Conservation (phyloP, 2,113 vertebrate species). For the Gasterosteus aculeatus region DNA sequence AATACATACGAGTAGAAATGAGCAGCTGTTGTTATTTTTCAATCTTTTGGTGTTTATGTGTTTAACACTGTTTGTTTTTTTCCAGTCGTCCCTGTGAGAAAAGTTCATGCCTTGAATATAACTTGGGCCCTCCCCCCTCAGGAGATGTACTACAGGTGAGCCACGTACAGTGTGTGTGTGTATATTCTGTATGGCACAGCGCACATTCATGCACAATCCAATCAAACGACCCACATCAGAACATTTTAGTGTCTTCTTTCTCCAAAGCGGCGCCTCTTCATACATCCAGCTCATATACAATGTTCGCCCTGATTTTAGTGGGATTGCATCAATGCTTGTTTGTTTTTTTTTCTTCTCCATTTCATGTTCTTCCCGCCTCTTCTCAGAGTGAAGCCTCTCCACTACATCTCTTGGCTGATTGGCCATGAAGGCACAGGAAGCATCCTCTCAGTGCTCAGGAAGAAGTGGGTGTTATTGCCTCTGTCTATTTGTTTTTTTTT, state of each 20-base stretch:
- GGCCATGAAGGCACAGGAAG: constrained; percentile 98
- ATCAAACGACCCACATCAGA: background rate
- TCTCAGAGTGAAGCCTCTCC: constrained; percentile 93
- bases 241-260: constrained; percentile 17
- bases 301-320: constrained; percentile 32
- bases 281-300: constrained; percentile 30
- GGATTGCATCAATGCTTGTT: constrained; percentile 38
- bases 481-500: constrained; percentile 56
- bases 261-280: constrained; percentile 72
- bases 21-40: background rate
- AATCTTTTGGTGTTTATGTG: background rate
- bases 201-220: background rate
- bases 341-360: constrained; percentile 39
- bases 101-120: constrained; percentile 92
- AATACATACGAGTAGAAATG: background rate
- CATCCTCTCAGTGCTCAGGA: constrained; percentile 93
- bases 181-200: too few species aligned
- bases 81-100: constrained; percentile 93
- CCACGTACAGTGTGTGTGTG: background rate
- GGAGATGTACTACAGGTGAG: constrained; percentile 91
- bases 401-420: constrained; percentile 97
- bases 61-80: constrained; percentile 31
- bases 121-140: constrained; percentile 96
- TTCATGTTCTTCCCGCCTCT: constrained; percentile 37
- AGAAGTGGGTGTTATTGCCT: constrained; percentile 86